Evolutionary conservation across 2,888 invertebrate species (phyloP).

Genomic region (Dendrolimus pini): DNA sequence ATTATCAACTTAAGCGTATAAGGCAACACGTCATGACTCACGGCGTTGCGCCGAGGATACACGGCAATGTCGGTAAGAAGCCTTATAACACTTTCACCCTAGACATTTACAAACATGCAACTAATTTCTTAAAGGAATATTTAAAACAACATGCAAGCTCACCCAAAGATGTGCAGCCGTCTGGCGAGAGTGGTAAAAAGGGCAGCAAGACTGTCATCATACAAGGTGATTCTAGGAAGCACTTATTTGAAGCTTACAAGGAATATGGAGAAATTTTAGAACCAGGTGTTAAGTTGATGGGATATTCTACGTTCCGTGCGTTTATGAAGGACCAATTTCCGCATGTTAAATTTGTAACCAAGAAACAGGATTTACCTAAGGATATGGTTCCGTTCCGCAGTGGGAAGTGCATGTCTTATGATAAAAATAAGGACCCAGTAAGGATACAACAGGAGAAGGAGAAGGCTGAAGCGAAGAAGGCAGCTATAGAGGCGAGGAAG

Average conservation of each 20-base stretch:
- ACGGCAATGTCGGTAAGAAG: slow-evolving; percentile 87
- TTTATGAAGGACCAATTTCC: slow-evolving; percentile 90
- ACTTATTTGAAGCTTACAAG: slow-evolving; percentile 84
- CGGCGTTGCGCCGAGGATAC: slow-evolving; percentile 86
- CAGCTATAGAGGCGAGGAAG: slow-evolving; percentile 69
- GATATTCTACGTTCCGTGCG: slow-evolving; percentile 86
- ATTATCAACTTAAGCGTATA: slow-evolving; percentile 86
- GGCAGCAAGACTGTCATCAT: slow-evolving; percentile 68
- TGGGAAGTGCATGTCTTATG: slow-evolving; percentile 73
- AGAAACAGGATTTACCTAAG: slow-evolving; percentile 67
- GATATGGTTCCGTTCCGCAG: slow-evolving; percentile 71
- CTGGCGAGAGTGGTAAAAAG: slow-evolving; percentile 65
- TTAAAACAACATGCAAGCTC: slow-evolving; percentile 80
- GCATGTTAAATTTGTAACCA: slow-evolving; percentile 83
- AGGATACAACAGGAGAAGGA: slow-evolving; percentile 69
- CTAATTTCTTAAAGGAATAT: slow-evolving; percentile 85
- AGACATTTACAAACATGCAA: slow-evolving; percentile 86
- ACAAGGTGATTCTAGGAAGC: slow-evolving; percentile 78
- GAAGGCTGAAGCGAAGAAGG: slow-evolving; percentile 68
- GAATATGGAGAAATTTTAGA: slow-evolving; percentile 83
- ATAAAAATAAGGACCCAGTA: slow-evolving; percentile 71
- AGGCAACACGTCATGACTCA: slow-evolving; percentile 87
- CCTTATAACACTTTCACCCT: slow-evolving; percentile 88
- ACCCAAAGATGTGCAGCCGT: slow-evolving; percentile 67
- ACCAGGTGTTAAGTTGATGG: slow-evolving; percentile 85